phyloP scores from a whole-genome alignment of 2,113 vertebrate species.

The Smithornis capensis region DNA sequence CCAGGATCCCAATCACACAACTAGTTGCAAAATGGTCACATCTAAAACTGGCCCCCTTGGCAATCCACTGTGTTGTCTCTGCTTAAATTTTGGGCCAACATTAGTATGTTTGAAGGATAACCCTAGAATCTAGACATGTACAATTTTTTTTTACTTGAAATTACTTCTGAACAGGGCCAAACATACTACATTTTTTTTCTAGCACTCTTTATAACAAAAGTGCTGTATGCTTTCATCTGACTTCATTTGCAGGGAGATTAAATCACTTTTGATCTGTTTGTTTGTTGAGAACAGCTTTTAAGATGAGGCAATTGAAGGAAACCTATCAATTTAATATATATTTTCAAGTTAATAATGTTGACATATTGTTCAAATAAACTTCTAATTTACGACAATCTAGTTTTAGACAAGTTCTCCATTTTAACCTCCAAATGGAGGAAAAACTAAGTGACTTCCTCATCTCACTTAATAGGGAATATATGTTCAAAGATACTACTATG shows the following conservation, averaged over 20 bases:
- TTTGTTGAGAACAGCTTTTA: slow-evolving; percentile 67
- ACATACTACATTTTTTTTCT: neutral
- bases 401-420: slow-evolving; percentile 73
- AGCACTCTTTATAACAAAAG: neutral
- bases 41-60: neutral
- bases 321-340: slow-evolving; percentile 65
- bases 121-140: neutral
- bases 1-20: neutral
- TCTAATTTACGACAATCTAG: slow-evolving; percentile 73
- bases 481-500: slow-evolving; percentile 69
- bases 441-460: slow-evolving; percentile 69
- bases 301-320: slow-evolving; percentile 72
- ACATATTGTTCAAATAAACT: slow-evolving; percentile 74
- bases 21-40: neutral
- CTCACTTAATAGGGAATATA: slow-evolving; percentile 74
- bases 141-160: neutral
- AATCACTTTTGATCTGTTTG: slow-evolving; percentile 63
- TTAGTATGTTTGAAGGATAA: neutral
- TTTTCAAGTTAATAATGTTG: slow-evolving; percentile 72
- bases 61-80: neutral
- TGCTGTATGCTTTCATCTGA: slow-evolving; percentile 31
- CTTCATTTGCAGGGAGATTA: slow-evolving; percentile 62
- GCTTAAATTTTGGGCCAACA: neutral
- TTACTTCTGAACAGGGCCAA: neutral
- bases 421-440: slow-evolving; percentile 72